Base-by-base conservation (phyloP, 1,140 invertebrate genomes). In the Apocrypta bakeri region DNA sequence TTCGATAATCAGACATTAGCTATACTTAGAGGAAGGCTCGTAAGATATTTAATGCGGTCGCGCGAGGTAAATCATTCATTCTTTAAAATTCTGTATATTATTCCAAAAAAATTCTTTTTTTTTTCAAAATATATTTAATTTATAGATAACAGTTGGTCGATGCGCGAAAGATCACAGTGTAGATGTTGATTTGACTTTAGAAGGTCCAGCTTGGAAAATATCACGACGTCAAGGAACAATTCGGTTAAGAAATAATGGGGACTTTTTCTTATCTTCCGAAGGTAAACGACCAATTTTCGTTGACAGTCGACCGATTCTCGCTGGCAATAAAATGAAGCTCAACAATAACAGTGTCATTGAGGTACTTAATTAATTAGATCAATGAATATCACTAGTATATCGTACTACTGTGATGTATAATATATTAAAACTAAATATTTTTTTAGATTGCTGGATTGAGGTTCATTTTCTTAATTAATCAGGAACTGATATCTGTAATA, bases 281-380 rank as follows among this genome's bases (percentile, higher is more conserved):
- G 98, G 98, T n/a, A 98, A 98, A 88, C 91, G 98, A 84, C 95
- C 98, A 0, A 97, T 99, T 85, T 98, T 97, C 90, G 96, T 99
- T 6, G 98, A 99, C 90, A 97, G 98, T 3, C 95, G 96, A 85
- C 97, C 98, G 0, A 94, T 99, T 69, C 92, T 98, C 2, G 94
- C 94, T 66, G 97, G 97, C 25, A 97, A 96, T 88, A 98, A 98
- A 93, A 95, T 95, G 31, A 96, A 97, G 86, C 93, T 99, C 1
- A 96, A 96, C 85, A 96, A 99, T 90, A 99, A 99, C 91, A 97
- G 97, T 84, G 96, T 99, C 4, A 95, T 99, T 81, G 98, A 99
- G 94, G 97, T 98, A 91, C n/a, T n/a, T n/a, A n/a, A n/a, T n/a
- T 89, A 89, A 88, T 85, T 86, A 64, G 25, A 29, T 72, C 9